A percentile compares a stretch with the other conserved stretches of the same genome.
Conservation (phyloP, 2,888 invertebrate species). For the Stratiomys singularior region DNA sequence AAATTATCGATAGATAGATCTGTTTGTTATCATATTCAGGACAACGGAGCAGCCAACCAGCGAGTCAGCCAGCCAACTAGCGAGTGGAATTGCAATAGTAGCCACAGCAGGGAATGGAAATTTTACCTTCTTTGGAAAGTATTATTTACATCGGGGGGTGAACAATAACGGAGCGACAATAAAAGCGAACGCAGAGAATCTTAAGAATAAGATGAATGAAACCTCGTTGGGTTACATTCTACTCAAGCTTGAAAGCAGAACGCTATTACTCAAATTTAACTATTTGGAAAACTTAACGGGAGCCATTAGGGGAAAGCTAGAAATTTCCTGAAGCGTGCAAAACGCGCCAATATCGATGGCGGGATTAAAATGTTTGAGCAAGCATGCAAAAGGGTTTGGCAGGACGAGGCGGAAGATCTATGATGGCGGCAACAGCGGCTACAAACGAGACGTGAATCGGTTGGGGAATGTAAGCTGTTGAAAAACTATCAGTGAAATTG, state of each 20-base stretch:
- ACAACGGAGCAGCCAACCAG: not conserved
- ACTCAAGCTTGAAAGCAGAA: not conserved
- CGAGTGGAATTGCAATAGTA: too few relatives aligned
- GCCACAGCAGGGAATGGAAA: not conserved
- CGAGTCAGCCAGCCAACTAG: too few relatives aligned
- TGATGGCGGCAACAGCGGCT: not conserved
- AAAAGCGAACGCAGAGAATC: not conserved
- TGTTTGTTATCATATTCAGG: slow-evolving; percentile 43
- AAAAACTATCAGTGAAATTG: slow-evolving; percentile 41
- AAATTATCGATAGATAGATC: slow-evolving; percentile 40
- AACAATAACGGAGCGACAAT: not conserved
- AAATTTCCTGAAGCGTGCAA: not conserved
- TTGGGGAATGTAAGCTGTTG: not conserved
- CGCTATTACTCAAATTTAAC: slow-evolving; percentile 39
- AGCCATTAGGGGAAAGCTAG: slow-evolving; percentile 38
- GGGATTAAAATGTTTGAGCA: not conserved
- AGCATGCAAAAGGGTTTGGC: not conserved
- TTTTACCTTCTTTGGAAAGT: not conserved
- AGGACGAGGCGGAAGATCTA: not conserved
- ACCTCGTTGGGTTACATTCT: not conserved
- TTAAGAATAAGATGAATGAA: slow-evolving; percentile 13
- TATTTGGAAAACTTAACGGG: slow-evolving; percentile 41
- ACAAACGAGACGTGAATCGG: not conserved
- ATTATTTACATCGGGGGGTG: slow-evolving; percentile 18
- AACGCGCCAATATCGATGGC: slow-evolving; percentile 28